Conservation (phyloP, 2,797 vertebrate species). For the Enteromius afrohamiltoni region DNA sequence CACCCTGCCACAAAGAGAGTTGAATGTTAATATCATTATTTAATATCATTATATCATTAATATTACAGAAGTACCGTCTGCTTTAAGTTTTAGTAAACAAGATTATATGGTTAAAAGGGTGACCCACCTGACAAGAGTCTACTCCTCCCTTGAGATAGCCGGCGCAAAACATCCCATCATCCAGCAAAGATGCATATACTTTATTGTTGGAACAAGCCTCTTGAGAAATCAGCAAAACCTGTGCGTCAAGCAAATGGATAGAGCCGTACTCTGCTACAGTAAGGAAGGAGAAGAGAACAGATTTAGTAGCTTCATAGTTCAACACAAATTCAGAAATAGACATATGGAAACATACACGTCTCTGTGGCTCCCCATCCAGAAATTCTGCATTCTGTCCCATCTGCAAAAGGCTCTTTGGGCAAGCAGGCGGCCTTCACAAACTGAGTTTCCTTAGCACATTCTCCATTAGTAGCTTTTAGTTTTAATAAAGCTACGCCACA, state of each 20-base stretch:
- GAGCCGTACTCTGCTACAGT: slow-evolving; percentile 68
- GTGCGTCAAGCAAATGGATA: slow-evolving; percentile 83
- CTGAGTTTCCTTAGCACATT: slow-evolving; percentile 87
- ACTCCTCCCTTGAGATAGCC: slow-evolving; percentile 78
- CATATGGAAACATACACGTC: slow-evolving; percentile 71
- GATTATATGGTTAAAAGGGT: not conserved
- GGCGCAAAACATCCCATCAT: slow-evolving; percentile 78
- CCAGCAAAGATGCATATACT: slow-evolving; percentile 75
- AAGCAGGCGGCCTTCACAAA: slow-evolving; percentile 88
- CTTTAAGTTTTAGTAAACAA: not conserved
- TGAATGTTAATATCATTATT: not conserved
- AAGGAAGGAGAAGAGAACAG: not conserved
- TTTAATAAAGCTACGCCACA: slow-evolving; percentile 82
- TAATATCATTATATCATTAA: not conserved
- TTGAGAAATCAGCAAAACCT: slow-evolving; percentile 86
- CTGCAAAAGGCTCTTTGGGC: slow-evolving; percentile 74
- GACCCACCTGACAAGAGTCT: slow-evolving; percentile 80
- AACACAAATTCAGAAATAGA: not conserved
- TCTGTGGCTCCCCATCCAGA: slow-evolving; percentile 92
- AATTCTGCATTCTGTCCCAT: slow-evolving; percentile 85
- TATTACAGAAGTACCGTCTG: not conserved
- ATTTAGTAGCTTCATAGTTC: not conserved
- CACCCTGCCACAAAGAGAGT: slow-evolving; percentile 78
- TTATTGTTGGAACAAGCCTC: slow-evolving; percentile 74
- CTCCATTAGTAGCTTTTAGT: slow-evolving; percentile 77